Evolutionary conservation across 2,113 vertebrate genomes (phyloP).

Genomic region (Tretioscincus oriximinensis): DNA sequence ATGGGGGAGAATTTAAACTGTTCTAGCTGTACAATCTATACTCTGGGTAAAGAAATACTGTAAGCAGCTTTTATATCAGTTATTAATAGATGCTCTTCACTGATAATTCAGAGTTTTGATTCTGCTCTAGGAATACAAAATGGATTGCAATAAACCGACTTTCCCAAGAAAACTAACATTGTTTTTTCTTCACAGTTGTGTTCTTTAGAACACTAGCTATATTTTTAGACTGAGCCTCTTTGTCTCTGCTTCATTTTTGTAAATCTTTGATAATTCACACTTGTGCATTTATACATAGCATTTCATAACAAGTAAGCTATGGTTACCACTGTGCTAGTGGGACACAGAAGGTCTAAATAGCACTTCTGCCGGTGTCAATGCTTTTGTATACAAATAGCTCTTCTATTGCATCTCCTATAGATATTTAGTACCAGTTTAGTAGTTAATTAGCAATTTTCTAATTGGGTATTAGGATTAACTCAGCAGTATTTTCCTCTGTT

Average conservation of each 20-base stretch:
- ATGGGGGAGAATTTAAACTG: constrained; percentile 21
- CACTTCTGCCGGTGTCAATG: background rate
- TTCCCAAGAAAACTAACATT: constrained; percentile 35
- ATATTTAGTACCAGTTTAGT: constrained; percentile 54
- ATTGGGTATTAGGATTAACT: constrained; percentile 60
- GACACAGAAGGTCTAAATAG: background rate
- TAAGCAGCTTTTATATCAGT: constrained; percentile 54
- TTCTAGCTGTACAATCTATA: constrained; percentile 45
- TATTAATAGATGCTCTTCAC: constrained; percentile 52
- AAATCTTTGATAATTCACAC: background rate
- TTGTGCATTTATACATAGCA: background rate
- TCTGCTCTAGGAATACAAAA: constrained; percentile 45
- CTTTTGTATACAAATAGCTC: background rate
- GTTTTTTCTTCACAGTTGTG: constrained; percentile 38
- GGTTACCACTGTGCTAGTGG: too few species aligned
- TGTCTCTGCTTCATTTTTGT: background rate
- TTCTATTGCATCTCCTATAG: constrained; percentile 38
- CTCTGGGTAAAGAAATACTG: constrained; percentile 31
- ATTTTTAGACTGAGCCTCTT: constrained; percentile 21
- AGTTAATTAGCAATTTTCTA: constrained; percentile 54
- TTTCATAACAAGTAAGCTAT: background rate
- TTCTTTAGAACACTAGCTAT: constrained; percentile 16
- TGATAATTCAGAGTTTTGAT: constrained; percentile 53
- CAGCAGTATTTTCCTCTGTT: constrained; percentile 36
- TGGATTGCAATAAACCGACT: constrained; percentile 18